Base-by-base conservation (phyloP, 2,797 vertebrate genomes). In the Acipenser transmontanus region DNA sequence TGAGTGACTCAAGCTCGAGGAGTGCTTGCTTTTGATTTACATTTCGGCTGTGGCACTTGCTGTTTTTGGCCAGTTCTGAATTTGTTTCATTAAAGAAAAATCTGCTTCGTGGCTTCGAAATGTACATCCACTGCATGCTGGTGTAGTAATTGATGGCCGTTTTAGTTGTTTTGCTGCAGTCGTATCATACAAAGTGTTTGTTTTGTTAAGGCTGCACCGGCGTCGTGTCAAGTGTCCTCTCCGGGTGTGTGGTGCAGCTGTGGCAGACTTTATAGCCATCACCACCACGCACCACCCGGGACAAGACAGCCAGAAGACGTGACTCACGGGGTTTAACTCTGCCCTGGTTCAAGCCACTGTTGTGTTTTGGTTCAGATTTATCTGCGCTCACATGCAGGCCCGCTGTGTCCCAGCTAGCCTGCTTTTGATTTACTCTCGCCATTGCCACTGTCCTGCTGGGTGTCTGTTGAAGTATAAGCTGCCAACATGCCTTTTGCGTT, bases 31-130 rank as follows among this genome's bases (percentile, higher is more conserved):
- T 87, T 87, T 88, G 85, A 91, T 91, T 93, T 92, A 90, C 85
- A 82, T 88, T 87, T 88, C 80, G 77, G 81, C 87, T 80, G 84
- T 85, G 89, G 81, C 86, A 90, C 88, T 90, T 91, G 88, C 89
- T 92, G 80, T 91, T 93, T 81, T 91, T 92, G 90, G 91, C 89
- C 65, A 72, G 78, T 82, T 75, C 75, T 70, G 72, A 74, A 78
- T 82, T 79, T 84, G 87, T 84, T 92, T 89, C 89, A 91, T 91
- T 91, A 88, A 89, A 90, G 87, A 91, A 89, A 87, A 91, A 90
- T 91, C 85, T 73, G 63, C 82, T 86, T 80, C 68, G 67, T 80
- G 77, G 88, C 77, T 77, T 86, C 67, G 70, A 76, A 79, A 34
- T 34, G 34, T 69, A 73, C 72, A 76, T 87, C 81, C 78, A 72